These are phyloP conservation scores for Drosophila buzzatii DNA, from an alignment of 2,888 invertebrate genomes.

Conservation along the genomic window DNA sequence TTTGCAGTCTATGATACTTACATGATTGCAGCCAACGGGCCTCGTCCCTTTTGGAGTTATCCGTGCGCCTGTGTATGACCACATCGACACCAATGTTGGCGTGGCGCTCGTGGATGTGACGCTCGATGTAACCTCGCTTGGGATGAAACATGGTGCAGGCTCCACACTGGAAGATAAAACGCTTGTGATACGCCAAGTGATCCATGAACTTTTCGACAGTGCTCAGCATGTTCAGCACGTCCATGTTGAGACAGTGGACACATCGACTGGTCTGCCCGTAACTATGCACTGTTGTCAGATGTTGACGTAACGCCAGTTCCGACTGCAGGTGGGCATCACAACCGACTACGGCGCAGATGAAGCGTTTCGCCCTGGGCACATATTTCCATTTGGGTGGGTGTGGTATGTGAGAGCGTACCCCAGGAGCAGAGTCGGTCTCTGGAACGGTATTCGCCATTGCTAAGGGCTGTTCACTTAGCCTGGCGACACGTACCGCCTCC, in stretches of 20 bases:
- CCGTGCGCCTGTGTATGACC: slow-evolving; percentile 59
- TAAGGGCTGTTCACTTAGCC: slow-evolving; percentile 48
- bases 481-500: slow-evolving; percentile 88
- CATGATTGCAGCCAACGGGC: slow-evolving; percentile 47
- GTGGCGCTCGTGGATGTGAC: slow-evolving; percentile 86
- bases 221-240: rapidly evolving
- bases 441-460: rapidly evolving
- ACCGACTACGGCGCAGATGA: slow-evolving; percentile 88
- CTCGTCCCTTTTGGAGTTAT: neutral
- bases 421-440: neutral
- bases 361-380: slow-evolving; percentile 87
- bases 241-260: slow-evolving; percentile 26
- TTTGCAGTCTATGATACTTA: slow-evolving; percentile 23
- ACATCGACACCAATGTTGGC: slow-evolving; percentile 51
- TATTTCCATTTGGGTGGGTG: slow-evolving; percentile 69
- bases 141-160: slow-evolving; percentile 89
- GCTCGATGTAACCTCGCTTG: slow-evolving; percentile 88
- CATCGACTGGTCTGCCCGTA: slow-evolving; percentile 27
- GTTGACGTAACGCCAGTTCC: slow-evolving; percentile 42
- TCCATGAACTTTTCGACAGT: slow-evolving; percentile 85
- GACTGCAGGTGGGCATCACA: slow-evolving; percentile 18
- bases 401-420: slow-evolving; percentile 11
- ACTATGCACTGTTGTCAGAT: slow-evolving; percentile 28
- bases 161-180: slow-evolving; percentile 90
- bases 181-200: slow-evolving; percentile 92